phyloP scores from a whole-genome alignment of 2,888 invertebrate species.

The Ichneumoninae sp. region DNA sequence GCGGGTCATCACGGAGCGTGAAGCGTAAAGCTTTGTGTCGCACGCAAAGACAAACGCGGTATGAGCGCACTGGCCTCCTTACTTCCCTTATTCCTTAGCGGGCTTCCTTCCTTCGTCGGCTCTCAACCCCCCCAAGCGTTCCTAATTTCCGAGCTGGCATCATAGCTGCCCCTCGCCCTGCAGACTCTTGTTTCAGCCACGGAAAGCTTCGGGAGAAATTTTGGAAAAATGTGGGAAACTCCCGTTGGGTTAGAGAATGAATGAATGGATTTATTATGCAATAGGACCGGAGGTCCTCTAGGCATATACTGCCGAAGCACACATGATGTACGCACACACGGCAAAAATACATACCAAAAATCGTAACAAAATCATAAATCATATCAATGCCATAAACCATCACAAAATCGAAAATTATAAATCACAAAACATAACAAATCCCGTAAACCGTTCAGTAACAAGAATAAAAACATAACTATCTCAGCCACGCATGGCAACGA shows the following conservation, averaged over 20 bases:
- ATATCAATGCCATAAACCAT: too few species aligned
- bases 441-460: too few species aligned
- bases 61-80: constrained; percentile 37
- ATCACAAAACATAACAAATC: too few species aligned
- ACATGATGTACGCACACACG: too few species aligned
- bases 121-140: constrained; percentile 3
- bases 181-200: constrained; percentile 7
- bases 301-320: too few species aligned
- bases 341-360: too few species aligned
- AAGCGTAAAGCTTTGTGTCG: constrained; percentile 58
- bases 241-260: not conserved
- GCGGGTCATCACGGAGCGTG: constrained; percentile 46
- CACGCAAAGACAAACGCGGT: constrained; percentile 29
- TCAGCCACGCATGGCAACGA: too few species aligned
- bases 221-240: constrained; percentile 1
- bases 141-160: constrained; percentile 16
- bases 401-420: too few species aligned
- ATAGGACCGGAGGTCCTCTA: too few species aligned
- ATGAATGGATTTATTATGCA: too few species aligned
- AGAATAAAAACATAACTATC: too few species aligned
- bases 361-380: too few species aligned
- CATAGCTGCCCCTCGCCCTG: not conserved
- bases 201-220: constrained; percentile 5
- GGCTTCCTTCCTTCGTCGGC: not conserved
- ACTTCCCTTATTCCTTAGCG: constrained; percentile 14